phyloP scores from a whole-genome alignment of 2,888 invertebrate species.

The Chrysolina oricalcia region DNA sequence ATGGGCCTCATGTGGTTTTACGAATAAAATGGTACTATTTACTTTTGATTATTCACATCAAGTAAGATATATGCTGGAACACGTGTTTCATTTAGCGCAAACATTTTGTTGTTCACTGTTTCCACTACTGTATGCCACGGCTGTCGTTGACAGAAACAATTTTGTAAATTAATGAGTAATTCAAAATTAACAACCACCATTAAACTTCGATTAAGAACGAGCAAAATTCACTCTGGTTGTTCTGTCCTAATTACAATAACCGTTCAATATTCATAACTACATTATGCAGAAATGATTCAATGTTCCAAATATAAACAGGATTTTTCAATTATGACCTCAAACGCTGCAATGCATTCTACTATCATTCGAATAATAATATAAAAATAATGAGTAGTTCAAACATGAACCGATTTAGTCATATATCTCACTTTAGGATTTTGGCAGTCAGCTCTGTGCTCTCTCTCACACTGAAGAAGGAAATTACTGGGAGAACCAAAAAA shows the following conservation, averaged over 20 bases:
- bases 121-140: not conserved
- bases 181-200: not conserved
- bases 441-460: not conserved
- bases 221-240: not conserved
- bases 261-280: slow-evolving; percentile 14
- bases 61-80: no score
- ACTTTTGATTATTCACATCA: no score
- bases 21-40: no score
- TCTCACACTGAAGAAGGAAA: not conserved
- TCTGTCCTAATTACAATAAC: not conserved
- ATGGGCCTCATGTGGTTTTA: no score
- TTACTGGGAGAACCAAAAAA: not conserved
- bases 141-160: not conserved
- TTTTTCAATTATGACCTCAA: slow-evolving; percentile 58
- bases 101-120: not conserved
- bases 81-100: not conserved
- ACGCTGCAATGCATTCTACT: slow-evolving; percentile 58
- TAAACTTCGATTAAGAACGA: slow-evolving; percentile 8
- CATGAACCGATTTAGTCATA: slow-evolving; percentile 44
- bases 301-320: slow-evolving; percentile 59
- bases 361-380: slow-evolving; percentile 54
- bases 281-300: slow-evolving; percentile 41
- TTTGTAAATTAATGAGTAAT: not conserved
- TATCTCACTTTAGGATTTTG: not conserved
- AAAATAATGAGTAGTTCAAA: slow-evolving; percentile 56